A percentile compares a stretch with the other conserved stretches of the same genome.
Conservation (phyloP, 2,797 vertebrate genomes). For the Discoglossus pictus region DNA sequence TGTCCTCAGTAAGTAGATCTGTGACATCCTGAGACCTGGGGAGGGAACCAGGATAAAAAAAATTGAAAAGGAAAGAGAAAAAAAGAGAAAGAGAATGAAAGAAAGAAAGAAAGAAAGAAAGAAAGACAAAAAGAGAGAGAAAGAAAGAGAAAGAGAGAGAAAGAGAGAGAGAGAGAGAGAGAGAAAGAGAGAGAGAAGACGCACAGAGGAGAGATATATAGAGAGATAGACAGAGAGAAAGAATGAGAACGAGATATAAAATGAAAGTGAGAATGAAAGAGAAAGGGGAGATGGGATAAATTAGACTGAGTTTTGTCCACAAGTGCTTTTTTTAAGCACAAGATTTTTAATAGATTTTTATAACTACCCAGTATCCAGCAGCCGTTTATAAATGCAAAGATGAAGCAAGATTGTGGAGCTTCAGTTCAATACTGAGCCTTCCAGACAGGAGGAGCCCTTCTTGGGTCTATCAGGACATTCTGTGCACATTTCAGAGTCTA, state of each 20-base stretch:
- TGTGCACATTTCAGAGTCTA: no score
- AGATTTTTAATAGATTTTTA: no score
- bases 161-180: not conserved
- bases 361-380: no score
- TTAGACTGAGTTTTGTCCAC: no score
- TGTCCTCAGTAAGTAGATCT: constrained; percentile 84
- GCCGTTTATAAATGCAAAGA: no score
- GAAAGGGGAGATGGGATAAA: not conserved
- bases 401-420: no score
- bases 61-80: not conserved
- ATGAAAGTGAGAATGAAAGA: not conserved
- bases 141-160: not conserved
- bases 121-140: not conserved
- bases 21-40: constrained; percentile 87
- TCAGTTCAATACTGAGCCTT: no score
- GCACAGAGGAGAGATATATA: not conserved
- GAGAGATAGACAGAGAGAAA: not conserved
- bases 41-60: not conserved
- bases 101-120: not conserved
- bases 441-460: no score
- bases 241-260: not conserved
- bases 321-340: no score
- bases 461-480: no score
- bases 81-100: not conserved
- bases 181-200: not conserved